Evolutionary conservation across 2,888 invertebrate genomes (phyloP).

Genomic region (Nesidiocoris tenuis): DNA sequence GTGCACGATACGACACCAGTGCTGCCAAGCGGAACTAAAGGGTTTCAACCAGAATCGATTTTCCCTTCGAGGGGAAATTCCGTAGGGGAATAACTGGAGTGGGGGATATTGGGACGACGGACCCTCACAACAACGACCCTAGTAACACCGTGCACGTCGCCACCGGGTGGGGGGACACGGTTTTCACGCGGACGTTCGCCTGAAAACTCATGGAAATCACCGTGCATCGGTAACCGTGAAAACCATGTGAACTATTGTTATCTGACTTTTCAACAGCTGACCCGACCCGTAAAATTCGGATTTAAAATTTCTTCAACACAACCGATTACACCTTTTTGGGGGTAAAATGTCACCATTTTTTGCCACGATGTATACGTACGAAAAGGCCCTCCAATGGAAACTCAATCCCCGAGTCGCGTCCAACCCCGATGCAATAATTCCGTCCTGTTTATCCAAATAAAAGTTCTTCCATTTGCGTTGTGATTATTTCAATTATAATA

Average conservation of each 20-base stretch:
- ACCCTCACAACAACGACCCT: constrained; percentile 41
- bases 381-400: neutral
- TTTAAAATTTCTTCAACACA: too few relatives aligned
- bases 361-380: neutral
- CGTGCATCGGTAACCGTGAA: neutral
- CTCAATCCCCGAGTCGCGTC: neutral
- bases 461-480: neutral
- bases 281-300: too few relatives aligned
- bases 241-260: neutral
- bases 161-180: constrained; percentile 17
- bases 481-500: neutral
- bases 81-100: neutral
- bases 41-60: constrained; percentile 2
- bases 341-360: neutral
- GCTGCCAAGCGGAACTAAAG: neutral
- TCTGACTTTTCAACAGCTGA: too few relatives aligned
- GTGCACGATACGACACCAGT: neutral
- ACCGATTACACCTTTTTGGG: too few relatives aligned
- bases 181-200: neutral
- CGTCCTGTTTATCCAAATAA: neutral
- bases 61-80: neutral
- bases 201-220: neutral
- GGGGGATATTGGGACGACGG: constrained; percentile 1
- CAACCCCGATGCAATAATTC: neutral
- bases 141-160: constrained; percentile 41